phyloP scores from a whole-genome alignment of 2,888 invertebrate species.

The Morpho deidamia region DNA sequence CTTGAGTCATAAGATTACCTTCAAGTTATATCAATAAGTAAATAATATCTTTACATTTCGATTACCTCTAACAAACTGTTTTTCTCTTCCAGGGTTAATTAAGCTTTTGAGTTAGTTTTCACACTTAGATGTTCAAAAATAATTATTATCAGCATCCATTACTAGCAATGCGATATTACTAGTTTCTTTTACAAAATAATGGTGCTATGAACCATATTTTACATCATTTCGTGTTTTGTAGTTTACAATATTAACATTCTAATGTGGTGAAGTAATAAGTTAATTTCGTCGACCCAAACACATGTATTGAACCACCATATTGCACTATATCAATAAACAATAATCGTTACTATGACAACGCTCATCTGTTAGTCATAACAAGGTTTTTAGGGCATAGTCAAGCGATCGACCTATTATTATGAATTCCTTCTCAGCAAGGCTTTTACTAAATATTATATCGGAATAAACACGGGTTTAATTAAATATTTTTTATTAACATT shows the following conservation, averaged over 20 bases:
- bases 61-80: slow-evolving; percentile 68
- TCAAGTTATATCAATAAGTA: too few species aligned
- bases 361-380: slow-evolving; percentile 10
- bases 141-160: slow-evolving; percentile 62
- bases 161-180: neutral
- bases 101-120: slow-evolving; percentile 68
- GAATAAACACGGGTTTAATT: neutral
- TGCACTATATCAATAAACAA: slow-evolving; percentile 1
- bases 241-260: neutral
- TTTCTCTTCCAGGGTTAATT: slow-evolving; percentile 69
- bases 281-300: too few species aligned
- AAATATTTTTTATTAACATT: neutral
- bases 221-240: too few species aligned
- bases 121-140: slow-evolving; percentile 46
- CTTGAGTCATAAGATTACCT: too few species aligned
- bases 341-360: slow-evolving; percentile 47
- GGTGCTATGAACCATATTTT: too few species aligned
- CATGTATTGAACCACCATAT: too few species aligned
- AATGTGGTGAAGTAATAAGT: neutral
- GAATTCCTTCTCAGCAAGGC: neutral
- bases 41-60: slow-evolving; percentile 55
- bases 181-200: neutral
- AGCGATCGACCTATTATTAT: slow-evolving; percentile 7
- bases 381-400: slow-evolving; percentile 9
- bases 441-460: neutral